Conservation (phyloP, 92 coral and sea anemone species). For the Pocillopora meandrina region DNA sequence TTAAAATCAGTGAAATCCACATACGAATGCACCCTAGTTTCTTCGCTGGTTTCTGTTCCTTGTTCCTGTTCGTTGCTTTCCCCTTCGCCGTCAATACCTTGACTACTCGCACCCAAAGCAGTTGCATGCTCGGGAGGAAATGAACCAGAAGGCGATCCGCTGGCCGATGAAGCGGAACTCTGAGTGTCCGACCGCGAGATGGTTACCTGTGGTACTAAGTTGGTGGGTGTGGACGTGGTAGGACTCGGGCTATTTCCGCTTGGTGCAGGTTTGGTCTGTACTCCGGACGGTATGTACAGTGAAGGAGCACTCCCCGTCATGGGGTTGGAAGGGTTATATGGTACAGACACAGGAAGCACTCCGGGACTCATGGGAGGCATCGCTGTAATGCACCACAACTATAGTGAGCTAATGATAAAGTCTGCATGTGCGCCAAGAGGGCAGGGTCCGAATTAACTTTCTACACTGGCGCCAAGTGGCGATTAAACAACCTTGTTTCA, state of each 20-base stretch:
- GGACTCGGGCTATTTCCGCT: conserved; percentile 59
- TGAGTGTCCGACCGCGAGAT: conserved; percentile 72
- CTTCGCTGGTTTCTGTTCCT: conserved; percentile 22
- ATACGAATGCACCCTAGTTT: conserved; percentile 64
- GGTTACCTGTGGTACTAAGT: conserved; percentile 39
- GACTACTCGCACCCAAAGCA: not conserved
- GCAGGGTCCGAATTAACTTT: not conserved
- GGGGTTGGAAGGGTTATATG: conserved; percentile 75
- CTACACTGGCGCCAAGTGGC: too few relatives aligned
- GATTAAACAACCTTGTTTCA: too few relatives aligned
- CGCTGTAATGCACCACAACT: conserved; percentile 38
- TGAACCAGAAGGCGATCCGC: conserved; percentile 65
- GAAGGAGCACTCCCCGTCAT: conserved; percentile 61
- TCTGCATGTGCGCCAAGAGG: not conserved
- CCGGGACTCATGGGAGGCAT: conserved; percentile 81
- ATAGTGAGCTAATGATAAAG: not conserved
- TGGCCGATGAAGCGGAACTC: conserved; percentile 68
- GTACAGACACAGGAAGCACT: conserved; percentile 85
- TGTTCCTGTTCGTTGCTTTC: conserved; percentile 25
- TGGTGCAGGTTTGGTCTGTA: conserved; percentile 42
- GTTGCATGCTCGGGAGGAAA: conserved; percentile 44
- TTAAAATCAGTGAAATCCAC: conserved; percentile 81
- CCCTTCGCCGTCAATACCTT: not conserved
- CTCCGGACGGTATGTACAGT: conserved; percentile 58
- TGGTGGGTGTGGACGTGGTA: conserved; percentile 86